Evolutionary conservation across 2,888 invertebrate species (phyloP).

Genomic region (Meteorus colon): DNA sequence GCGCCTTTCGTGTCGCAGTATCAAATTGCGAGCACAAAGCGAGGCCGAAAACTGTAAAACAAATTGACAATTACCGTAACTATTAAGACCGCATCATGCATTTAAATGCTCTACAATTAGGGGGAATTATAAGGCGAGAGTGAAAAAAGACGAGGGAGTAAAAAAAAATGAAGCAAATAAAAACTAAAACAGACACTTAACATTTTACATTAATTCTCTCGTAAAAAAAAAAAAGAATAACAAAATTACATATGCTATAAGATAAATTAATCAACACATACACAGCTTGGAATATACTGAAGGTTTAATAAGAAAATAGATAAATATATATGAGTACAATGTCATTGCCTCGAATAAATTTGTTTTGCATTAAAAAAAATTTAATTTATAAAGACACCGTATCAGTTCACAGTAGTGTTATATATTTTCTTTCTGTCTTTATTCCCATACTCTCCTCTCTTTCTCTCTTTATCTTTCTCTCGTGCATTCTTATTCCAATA

Average conservation of each 20-base stretch:
- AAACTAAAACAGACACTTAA: constrained; percentile 13
- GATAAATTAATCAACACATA: background rate
- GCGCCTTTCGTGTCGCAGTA: constrained; percentile 76
- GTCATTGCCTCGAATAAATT: constrained; percentile 13
- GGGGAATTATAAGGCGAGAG: constrained; percentile 2
- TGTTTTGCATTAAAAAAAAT: background rate
- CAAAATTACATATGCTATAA: background rate
- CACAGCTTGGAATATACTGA: background rate
- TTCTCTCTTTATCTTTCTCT: constrained; percentile 4
- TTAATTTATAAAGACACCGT: background rate
- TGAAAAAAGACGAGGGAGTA: constrained; percentile 24
- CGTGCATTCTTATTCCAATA: constrained; percentile 3
- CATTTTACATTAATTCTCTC: constrained; percentile 6
- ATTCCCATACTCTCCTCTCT: background rate
- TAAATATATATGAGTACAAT: constrained; percentile 1
- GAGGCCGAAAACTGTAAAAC: constrained; percentile 77
- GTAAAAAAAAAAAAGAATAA: background rate
- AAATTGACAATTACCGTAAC: constrained; percentile 19
- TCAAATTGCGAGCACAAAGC: constrained; percentile 79
- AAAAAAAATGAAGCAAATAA: constrained; percentile 22
- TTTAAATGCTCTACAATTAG: background rate
- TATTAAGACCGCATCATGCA: constrained; percentile 14
- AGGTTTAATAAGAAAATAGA: background rate
- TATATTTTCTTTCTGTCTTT: background rate
- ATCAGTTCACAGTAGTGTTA: background rate